Percentiles rank a stretch among this genome's conserved stretches.
Evolutionary conservation across 2,113 vertebrate genomes (phyloP).

Genomic region (Lasiurus cinereus): DNA sequence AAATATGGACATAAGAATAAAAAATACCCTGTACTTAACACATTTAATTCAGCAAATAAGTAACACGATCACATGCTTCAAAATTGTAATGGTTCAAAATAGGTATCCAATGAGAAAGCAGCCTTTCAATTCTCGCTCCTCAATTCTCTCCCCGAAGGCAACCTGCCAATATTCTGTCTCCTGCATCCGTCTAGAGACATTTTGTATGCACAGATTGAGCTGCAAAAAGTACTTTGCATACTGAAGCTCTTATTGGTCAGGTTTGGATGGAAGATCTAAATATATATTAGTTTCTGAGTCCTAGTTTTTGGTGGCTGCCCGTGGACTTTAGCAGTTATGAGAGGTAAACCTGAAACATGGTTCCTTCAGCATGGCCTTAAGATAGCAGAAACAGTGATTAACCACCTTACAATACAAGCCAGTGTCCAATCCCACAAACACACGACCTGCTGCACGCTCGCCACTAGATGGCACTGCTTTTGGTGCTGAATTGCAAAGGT

Average conservation of each 20-base stretch:
- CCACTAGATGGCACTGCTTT: constrained; percentile 56
- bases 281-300: background rate
- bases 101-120: background rate
- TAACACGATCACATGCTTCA: background rate
- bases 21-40: no score
- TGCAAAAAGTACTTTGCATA: background rate
- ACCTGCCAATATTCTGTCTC: rapidly evolving
- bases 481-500: background rate
- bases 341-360: background rate
- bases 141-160: background rate
- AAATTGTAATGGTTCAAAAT: background rate
- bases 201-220: background rate
- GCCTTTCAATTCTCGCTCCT: background rate
- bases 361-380: background rate
- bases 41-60: background rate
- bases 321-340: background rate
- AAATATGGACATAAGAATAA: background rate
- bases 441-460: background rate
- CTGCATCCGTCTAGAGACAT: background rate
- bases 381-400: background rate
- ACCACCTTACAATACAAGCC: background rate
- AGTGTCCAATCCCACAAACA: background rate
- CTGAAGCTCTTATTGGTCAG: background rate
- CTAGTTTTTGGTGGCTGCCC: background rate
- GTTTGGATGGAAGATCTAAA: background rate